Base-by-base conservation (phyloP, 2,113 vertebrate species). In the Trematocara unimaculatum region DNA sequence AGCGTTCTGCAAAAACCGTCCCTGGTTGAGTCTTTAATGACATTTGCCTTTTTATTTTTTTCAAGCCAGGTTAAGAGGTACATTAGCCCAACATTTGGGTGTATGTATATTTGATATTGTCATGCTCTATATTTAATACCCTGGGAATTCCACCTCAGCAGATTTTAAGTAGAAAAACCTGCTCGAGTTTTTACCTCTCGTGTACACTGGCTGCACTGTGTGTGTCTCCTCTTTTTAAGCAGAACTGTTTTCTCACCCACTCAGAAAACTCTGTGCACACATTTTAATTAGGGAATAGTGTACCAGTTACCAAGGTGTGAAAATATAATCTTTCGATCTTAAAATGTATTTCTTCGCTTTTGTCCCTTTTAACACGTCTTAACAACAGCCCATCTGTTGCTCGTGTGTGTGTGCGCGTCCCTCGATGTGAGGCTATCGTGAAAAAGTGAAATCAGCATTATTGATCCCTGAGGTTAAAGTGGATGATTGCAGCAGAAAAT, bases 21-120 rank as follows among this genome's bases (percentile, higher is more conserved):
- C 42, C 4, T 74, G 38, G 7, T 5, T 18, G 29, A 35, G 26
- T 13, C 55, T 77, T 45, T 54, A 45, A 49, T 56, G 38, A 18
- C 5, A 47, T 81, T 82, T 4, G 17, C 29, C 4, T 70, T 79
- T 84, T 58, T 3, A 2, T 45, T 82, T 79, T 79, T 55, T 42
- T 47, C 47, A 79, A 67, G 74, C 6, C 82, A 90, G 84, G 80
- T 86, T 93, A 91, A 94, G 93, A 92, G 87, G 83, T 85, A 88
- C 88, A 90, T 93, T 91, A 92, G 86, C 85, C 54, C n/a, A 80
- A 91, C 91, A 92, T 89, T 81, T 78, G 83, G 23, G 64, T 80
- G 82, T 79, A 92, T 94, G 88, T 90, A 92, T 95, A 90, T 93
- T 94, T 95, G 82, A 96, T 96, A 82, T 45, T 17, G 15, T 40